Base-by-base conservation (phyloP, 2,888 invertebrate species). In the Thera obeliscata region DNA sequence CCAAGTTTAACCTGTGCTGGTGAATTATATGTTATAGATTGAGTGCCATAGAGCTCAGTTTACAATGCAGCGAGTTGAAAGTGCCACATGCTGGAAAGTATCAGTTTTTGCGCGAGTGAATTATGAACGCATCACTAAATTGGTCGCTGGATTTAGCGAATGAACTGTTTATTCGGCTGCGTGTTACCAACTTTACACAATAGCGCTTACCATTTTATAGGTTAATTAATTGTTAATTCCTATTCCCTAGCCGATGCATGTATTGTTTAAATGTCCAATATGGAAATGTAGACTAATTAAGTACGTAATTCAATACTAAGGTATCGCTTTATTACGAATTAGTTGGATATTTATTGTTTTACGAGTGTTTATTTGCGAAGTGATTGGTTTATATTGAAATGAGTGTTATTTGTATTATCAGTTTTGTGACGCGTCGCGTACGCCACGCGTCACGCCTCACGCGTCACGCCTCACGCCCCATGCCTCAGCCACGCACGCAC, bases 191-290 rank as follows among this genome's bases (percentile, higher is more conserved):
- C 57, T 57, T 52, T 46, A 66, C 61, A 66, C 57, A 58, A 63
- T 61, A 35, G 60, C 56, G 46, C 62, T 63, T 60, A 59, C 52
- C 12, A 59, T 56, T 63, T 58, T 63, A 67, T 67, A 11, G 2
- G 56, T 38, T 59, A 64, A 61, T 67, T 64, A 61, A 67, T 64
- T 62, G 56, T 49, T 12, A 50, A 35, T 54, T 35, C 59, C 41
- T 60, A 60, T 63, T 58, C 64, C 64, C 63, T 65, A 56, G 36
- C 61, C 48, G 43, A 36, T 56, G 33, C 63, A 65, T 63, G 58
- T 56, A 56, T 65, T 72, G 65, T 64, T 72, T 59, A 61, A 22
- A 69, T 64, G 59, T 56, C 52, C 58, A 56, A 49, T 58, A 61
- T 70, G 48, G 56, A 12, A 62, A 61, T 61, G 62, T 52, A 56